These are phyloP conservation scores for Drosophila nr. fundita DNA, from an alignment of 2,888 invertebrate genomes.

Conservation along the genomic window DNA sequence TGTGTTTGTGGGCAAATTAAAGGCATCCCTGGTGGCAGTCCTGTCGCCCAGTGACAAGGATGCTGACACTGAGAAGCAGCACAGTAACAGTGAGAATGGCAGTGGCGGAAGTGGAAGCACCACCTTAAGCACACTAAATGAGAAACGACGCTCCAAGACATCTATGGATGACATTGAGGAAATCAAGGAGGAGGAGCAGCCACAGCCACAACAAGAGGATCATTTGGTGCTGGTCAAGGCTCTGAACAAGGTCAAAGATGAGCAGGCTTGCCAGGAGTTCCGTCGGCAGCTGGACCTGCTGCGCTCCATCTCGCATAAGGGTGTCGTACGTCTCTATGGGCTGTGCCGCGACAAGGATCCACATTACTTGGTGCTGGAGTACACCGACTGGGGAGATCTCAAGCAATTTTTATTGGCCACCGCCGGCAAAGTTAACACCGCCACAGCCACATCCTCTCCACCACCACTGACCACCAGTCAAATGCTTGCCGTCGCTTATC, in stretches of 20 bases:
- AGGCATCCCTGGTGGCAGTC: slow-evolving; percentile 67
- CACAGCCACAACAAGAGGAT: slow-evolving; percentile 36
- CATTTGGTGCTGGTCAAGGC: slow-evolving; percentile 90
- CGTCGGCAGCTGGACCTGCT: slow-evolving; percentile 95
- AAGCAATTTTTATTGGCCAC: slow-evolving; percentile 93
- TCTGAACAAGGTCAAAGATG: slow-evolving; percentile 91
- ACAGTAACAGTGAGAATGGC: slow-evolving; percentile 78
- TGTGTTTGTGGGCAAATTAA: slow-evolving; percentile 91
- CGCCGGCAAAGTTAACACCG: slow-evolving; percentile 83
- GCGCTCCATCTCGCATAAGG: slow-evolving; percentile 92
- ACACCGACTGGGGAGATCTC: slow-evolving; percentile 98
- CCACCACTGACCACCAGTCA: slow-evolving; percentile 90
- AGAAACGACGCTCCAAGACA: slow-evolving; percentile 84
- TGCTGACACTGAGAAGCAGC: slow-evolving; percentile 77
- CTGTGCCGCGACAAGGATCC: slow-evolving; percentile 94
- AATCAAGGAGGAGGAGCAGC: slow-evolving; percentile 81
- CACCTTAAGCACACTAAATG: slow-evolving; percentile 74
- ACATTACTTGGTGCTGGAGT: slow-evolving; percentile 94
- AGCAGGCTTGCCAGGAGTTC: slow-evolving; percentile 92
- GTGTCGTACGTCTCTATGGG: slow-evolving; percentile 91
- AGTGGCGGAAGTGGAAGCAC: slow-evolving; percentile 70
- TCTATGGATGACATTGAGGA: slow-evolving; percentile 85
- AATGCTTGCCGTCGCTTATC: slow-evolving; percentile 88
- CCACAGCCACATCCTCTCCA: slow-evolving; percentile 75
- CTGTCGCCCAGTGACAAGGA: slow-evolving; percentile 66